Evolutionary conservation across 2,888 invertebrate species (phyloP), one percentile per base, ranked within the genome.

Genomic region (Atethmia centrago): DNA sequence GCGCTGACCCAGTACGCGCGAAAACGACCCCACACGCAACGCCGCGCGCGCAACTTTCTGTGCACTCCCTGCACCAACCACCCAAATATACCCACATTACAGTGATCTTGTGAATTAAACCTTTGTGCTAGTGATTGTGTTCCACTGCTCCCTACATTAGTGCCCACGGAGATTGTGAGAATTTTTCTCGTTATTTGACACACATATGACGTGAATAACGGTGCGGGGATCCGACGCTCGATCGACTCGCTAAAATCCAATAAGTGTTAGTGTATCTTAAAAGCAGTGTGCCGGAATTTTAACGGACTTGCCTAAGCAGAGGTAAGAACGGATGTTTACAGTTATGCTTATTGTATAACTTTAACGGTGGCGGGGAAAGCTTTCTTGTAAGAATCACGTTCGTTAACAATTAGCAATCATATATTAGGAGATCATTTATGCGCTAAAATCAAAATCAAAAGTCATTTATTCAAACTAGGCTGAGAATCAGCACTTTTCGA

Each of bases 181-280:
- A 87, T 93, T 92, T 92, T 93, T 93, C 92, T 93, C 90, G 89
- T 91, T 89, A 90, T 93, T 93, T 95, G 95, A 95, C 95, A 95
- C 91, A 95, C 94, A 94, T 95, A 94, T 95, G 94, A 94, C 93
- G 95, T 95, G 95, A 94, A 92, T 94, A 95, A 95, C 95, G 94
- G 95, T 95, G 94, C 92, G 89, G 90, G 91, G 92, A 91, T 93
- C 94, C 90, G 93, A 94, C 94, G 90, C 91, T 91, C 93, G 92
- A 94, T 95, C 94, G 94, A 93, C 93, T 95, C 92, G 95, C 94
- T 94, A 95, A 95, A 93, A 94, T 94, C 94, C 90, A 94, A 87
- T 87, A 87, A 95, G 95, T 95, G 95, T 93, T 94, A 93, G 95
- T 95, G 95, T 93, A 89, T 93, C 89, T 94, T 92, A 92, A 91